Evolutionary conservation across 2,888 invertebrate genomes (phyloP).

Genomic region (Euphydryas editha): DNA sequence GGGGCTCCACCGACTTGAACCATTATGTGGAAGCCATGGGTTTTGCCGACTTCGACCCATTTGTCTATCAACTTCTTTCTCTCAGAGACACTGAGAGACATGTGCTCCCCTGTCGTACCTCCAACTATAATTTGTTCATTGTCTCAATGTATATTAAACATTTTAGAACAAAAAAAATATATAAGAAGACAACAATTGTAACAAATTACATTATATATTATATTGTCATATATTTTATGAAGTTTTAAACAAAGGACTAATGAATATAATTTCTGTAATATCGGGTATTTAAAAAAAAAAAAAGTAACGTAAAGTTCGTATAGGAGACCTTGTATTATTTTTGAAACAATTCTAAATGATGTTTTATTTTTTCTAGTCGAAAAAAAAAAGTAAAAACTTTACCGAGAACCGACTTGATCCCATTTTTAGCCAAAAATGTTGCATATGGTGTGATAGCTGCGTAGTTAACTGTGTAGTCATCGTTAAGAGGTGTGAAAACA

Average conservation of each 20-base stretch:
- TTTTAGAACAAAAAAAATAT: background rate
- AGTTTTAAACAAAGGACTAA: no score
- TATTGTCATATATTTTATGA: no score
- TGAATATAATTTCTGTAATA: no score
- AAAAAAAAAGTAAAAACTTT: slow-evolving; percentile 33
- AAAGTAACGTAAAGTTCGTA: background rate
- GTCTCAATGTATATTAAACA: background rate
- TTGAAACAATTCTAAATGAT: background rate
- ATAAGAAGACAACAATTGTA: no score
- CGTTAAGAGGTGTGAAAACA: slow-evolving; percentile 87
- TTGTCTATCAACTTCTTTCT: slow-evolving; percentile 87
- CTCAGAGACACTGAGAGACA: slow-evolving; percentile 86
- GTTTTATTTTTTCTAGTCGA: no score
- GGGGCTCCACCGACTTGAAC: slow-evolving; percentile 90
- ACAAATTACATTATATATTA: no score
- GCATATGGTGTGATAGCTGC: slow-evolving; percentile 85
- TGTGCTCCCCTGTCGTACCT: slow-evolving; percentile 92
- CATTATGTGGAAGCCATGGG: slow-evolving; percentile 86
- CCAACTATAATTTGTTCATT: slow-evolving; percentile 78
- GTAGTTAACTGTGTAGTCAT: slow-evolving; percentile 81
- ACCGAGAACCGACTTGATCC: slow-evolving; percentile 88
- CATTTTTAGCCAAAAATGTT: slow-evolving; percentile 83
- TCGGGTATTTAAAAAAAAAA: no score
- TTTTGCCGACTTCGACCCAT: slow-evolving; percentile 86
- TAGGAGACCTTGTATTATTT: background rate